Conservation (phyloP, 2,888 invertebrate species). For the Theretra japonica region DNA sequence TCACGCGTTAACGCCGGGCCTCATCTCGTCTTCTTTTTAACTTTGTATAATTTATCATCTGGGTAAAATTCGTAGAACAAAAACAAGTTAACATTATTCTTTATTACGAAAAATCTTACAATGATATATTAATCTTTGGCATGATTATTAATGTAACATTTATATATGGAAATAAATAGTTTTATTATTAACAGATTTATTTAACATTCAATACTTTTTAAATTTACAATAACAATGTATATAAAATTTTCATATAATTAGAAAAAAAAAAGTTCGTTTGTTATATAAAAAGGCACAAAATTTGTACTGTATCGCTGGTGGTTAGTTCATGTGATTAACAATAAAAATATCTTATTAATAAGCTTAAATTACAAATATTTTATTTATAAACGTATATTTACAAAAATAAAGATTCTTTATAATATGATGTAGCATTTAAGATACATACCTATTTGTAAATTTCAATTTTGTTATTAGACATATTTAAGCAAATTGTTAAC, state of each 20-base stretch:
- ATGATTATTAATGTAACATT: neutral
- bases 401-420: neutral
- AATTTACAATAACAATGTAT: neutral
- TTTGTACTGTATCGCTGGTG: neutral
- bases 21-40: slow-evolving; percentile 38
- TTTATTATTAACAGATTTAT: neutral
- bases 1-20: slow-evolving; percentile 43
- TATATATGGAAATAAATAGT: neutral
- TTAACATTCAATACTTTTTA: neutral
- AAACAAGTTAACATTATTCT: slow-evolving; percentile 27
- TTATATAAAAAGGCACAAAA: neutral
- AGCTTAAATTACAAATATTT: neutral
- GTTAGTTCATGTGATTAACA: neutral
- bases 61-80: slow-evolving; percentile 31
- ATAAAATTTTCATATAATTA: neutral
- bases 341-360: neutral
- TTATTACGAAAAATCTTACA: slow-evolving; percentile 41
- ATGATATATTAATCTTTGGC: slow-evolving; percentile 34
- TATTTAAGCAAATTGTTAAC: no score
- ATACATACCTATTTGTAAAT: no score
- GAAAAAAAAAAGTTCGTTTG: no score
- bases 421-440: no score
- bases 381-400: neutral
- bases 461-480: no score
- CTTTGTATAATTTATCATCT: slow-evolving; percentile 33